Evolutionary conservation across 2,113 vertebrate genomes (phyloP), one percentile per base, ranked within the genome.

Genomic region (Ptilonorhynchus violaceus): DNA sequence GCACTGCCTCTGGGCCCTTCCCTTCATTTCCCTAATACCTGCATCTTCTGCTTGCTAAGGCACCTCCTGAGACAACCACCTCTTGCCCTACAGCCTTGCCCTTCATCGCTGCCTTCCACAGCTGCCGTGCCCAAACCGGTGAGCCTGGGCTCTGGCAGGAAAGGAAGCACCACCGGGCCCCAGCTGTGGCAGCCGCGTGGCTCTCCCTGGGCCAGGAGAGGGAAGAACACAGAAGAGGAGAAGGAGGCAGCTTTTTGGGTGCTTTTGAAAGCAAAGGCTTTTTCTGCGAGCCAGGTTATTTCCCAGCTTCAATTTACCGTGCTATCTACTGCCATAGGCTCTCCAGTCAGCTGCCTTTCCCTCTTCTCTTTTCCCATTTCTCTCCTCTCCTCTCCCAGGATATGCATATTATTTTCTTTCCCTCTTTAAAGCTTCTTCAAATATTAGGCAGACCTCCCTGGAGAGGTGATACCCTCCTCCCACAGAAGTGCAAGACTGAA

Each of bases 1-100:
- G 94, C 56, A 4, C 47, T 81, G 86, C 96, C 94, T 92, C 55
- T 11, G 7, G 94, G 86, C 68, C 31, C 76, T 92, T 88, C 35
- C 47, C 88, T 75, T 96, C 68, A 95, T 97, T 97, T 96, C 83
- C 94, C 89, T 96, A 93, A 96, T 89, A 74, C 68, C 91, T 44
- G 60, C 86, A 70, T 74, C 83, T 92, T 70, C 64, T 93, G 86
- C 95, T 84, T 94, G 85, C 94, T 88, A 94, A 93, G 79, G 87
- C 83, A 81, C 56, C 94, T 89, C 86, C 95, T 68, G 64, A 95
- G 56, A 96, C 83, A 75, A 47, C 33, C 60, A 42, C 59, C 47
- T 88, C 75, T 42, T 70, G 86, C 96, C 91, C 89, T 72, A 6
- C 72, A 93, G 94, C 86, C 80, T 81, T 93, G 83, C 86, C 74